Base-by-base conservation (phyloP, 2,797 vertebrate species). In the Pangasius krempfi region DNA sequence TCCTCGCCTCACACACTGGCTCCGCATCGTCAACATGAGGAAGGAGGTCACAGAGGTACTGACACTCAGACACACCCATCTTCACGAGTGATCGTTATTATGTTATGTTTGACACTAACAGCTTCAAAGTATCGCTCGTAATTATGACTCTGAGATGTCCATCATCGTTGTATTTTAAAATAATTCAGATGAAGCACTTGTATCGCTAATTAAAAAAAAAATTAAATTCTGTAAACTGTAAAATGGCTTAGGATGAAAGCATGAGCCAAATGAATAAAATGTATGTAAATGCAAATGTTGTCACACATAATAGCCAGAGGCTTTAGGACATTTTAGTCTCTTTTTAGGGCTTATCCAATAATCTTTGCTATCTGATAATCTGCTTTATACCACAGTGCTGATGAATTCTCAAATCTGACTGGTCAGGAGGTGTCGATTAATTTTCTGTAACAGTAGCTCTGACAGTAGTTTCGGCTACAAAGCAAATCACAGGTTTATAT, bases 11-110 rank as follows among this genome's bases (percentile, higher is more conserved):
- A 95, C 96, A 72, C 98, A 98, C 96, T 99, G 98, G 98, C 98
- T 99, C 93, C 97, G 98, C 89, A 98, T 99, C 0, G 98, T 99
- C 18, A 96, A 98, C 89, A 93, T 99, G 92, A 98, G 98, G 87
- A 98, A 99, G 92, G 98, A 99, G 94, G 98, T 99, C 92, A 97
- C 97, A 85, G 96, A 99, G 98, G 98, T 99, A 93, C 73, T 22
- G 25, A 75, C 22, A 20, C 82, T 64, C 81, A 33, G 40, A 81
- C 8, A 20, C 33, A 13, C 18, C n/a, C 54, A 25, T 25, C 30
- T 40, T 75, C 22, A 75, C 22, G 1, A 25, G 72, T 10, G 8
- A 75, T 47, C 9, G 1, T n/a, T 18, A 30, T 7, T 3, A 27
- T 50, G 27, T 52, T 16, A 47, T 3, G 4, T 75, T 5, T 47